A percentile compares a stretch with the other conserved stretches of the same genome.
phyloP scores from a whole-genome alignment of 2,113 vertebrate genomes.

The Mohoua ochrocephala region DNA sequence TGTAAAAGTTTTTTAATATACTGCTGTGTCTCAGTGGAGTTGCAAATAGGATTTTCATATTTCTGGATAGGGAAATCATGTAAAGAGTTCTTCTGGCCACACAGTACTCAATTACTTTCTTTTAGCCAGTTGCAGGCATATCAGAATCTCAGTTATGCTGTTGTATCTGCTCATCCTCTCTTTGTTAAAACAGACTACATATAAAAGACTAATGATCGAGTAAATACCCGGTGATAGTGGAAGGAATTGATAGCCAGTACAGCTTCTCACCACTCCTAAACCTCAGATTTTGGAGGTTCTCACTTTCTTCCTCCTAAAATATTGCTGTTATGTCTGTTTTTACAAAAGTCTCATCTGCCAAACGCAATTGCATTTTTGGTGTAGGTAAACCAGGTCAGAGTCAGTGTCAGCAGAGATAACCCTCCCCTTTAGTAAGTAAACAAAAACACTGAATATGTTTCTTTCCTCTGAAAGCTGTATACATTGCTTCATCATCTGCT shows the following conservation, averaged over 20 bases:
- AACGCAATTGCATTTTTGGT: neutral
- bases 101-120: neutral
- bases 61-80: neutral
- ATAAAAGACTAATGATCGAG: fast-evolving
- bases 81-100: neutral
- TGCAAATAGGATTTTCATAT: neutral
- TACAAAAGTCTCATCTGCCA: neutral
- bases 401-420: neutral
- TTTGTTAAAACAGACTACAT: neutral
- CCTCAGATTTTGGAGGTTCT: neutral
- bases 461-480: neutral
- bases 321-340: neutral
- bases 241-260: neutral
- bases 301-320: neutral
- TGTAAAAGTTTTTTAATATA: neutral
- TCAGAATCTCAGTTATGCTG: neutral
- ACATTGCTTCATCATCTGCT: neutral
- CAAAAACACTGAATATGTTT: neutral
- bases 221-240: neutral
- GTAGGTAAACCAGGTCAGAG: neutral
- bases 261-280: neutral
- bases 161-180: neutral
- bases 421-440: neutral
- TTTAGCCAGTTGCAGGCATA: neutral
- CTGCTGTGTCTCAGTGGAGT: neutral